phyloP scores from a whole-genome alignment of 2,797 vertebrate genomes.

The Parotocinclus haroldoi region DNA sequence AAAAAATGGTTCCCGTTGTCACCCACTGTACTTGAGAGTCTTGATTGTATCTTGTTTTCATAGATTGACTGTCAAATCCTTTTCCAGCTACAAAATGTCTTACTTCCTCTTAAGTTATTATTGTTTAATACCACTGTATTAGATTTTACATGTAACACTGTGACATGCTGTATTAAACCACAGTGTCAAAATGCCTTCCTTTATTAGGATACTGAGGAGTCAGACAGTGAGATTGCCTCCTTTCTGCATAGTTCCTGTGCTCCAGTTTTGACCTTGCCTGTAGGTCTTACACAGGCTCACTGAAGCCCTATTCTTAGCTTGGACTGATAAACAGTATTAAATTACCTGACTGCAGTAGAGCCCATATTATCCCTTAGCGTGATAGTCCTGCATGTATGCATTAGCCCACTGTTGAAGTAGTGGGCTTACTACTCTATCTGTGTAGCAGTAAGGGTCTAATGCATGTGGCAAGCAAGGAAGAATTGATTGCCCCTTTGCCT shows the following conservation, averaged over 20 bases:
- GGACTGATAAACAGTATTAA: constrained; percentile 50
- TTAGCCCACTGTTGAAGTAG: constrained; percentile 41
- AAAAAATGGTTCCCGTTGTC: too few species aligned
- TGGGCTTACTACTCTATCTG: constrained; percentile 41
- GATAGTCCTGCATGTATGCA: constrained; percentile 49
- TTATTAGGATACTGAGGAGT: constrained; percentile 3
- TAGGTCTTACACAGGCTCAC: constrained; percentile 24
- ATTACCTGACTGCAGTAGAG: constrained; percentile 44
- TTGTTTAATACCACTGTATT: constrained; percentile 16
- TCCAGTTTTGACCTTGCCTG: constrained; percentile 11
- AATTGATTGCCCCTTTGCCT: constrained; percentile 52
- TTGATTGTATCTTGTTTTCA: too few species aligned
- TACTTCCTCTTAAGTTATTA: constrained; percentile 10
- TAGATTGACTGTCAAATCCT: too few species aligned
- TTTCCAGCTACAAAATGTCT: too few species aligned
- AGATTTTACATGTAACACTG: constrained; percentile 34
- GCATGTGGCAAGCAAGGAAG: constrained; percentile 32
- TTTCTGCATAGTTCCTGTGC: constrained; percentile 15
- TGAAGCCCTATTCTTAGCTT: constrained; percentile 49
- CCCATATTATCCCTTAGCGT: constrained; percentile 44
- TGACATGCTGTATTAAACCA: constrained; percentile 18
- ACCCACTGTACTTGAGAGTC: too few species aligned
- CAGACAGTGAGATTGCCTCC: background rate
- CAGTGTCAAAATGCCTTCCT: constrained; percentile 3
- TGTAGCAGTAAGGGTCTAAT: constrained; percentile 57